Base-by-base conservation (phyloP, 2,888 invertebrate genomes). In the Tenthredo livida region DNA sequence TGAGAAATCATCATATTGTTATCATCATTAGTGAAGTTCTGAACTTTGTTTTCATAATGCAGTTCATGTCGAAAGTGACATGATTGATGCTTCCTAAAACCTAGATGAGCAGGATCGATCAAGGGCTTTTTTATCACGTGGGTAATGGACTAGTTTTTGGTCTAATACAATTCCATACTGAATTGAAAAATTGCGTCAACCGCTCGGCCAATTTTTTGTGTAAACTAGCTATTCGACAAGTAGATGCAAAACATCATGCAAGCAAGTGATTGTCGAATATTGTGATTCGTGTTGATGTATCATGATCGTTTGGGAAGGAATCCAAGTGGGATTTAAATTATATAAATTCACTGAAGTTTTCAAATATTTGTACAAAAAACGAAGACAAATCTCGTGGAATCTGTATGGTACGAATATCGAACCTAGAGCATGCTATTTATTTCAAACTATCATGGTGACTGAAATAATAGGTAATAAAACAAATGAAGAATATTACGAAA, bases 181-280 rank as follows among this genome's bases (percentile, higher is more conserved):
- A 73, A 50, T 77, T 54, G 4, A 50, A 77, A 77, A 29, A 33
- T 54, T n/a, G 29, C 21, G 7, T 29, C 70, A 50, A 29, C 70
- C 70, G 67, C 83, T 67, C 67, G 50, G 67, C 83, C 65, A 15
- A 67, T 83, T 70, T 80, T n/a, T 29, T 29, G 54, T 65, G 82
- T 82, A 29, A 25, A 67, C 70, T 50, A 83, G 50, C 83, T 83
- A 70, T 67, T 67, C 67, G 67, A 67, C 83, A 50, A 83, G 33
- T 83, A 83, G 67, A 83, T 83, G 83, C 67, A 67, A 67, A 67
- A 70, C 29, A 21, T 83, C 83, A 83, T 83, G 83, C 83, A 67
- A 83, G 83, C 83, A 67, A 83, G 83, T 83, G 70, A 67, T 70
- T 83, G 83, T 83, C 67, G 83, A 83, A 67, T 83, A 67, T 67